A percentile compares a stretch with the other conserved stretches of the same genome.
Conservation (phyloP, 2,888 invertebrate genomes). For the Nomada ferruginata region DNA sequence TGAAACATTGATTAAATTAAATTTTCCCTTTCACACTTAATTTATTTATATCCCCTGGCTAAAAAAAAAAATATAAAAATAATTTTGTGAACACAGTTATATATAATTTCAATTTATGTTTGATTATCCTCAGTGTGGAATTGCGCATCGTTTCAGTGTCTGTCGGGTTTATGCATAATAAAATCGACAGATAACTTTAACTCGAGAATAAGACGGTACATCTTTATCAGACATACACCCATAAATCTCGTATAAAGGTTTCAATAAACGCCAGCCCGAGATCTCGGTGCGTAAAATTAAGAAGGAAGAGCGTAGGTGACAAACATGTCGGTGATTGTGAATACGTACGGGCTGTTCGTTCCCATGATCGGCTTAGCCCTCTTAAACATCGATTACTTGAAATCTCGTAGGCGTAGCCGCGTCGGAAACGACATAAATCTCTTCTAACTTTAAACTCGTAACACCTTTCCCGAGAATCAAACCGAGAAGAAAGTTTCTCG, state of each 20-base stretch:
- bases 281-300: constrained; percentile 35
- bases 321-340: constrained; percentile 61
- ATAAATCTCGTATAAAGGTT: constrained; percentile 14
- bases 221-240: not conserved
- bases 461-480: constrained; percentile 33
- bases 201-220: not conserved
- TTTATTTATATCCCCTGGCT: too few species aligned
- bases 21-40: too few species aligned
- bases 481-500: constrained; percentile 29
- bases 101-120: not conserved
- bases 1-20: too few species aligned
- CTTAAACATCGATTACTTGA: constrained; percentile 60
- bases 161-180: constrained; percentile 1
- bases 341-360: constrained; percentile 44
- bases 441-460: constrained; percentile 39
- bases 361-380: constrained; percentile 54
- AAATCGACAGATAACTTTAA: not conserved
- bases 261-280: constrained; percentile 11
- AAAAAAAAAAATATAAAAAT: too few species aligned
- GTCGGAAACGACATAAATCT: constrained; percentile 44
- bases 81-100: too few species aligned
- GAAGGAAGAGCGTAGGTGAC: constrained; percentile 60
- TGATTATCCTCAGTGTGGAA: not conserved
- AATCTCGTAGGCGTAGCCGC: constrained; percentile 54
- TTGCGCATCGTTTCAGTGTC: not conserved